These are phyloP conservation scores for Drosophila santomea DNA, from an alignment of 1,140 invertebrate genomes.

Conservation along the genomic window DNA sequence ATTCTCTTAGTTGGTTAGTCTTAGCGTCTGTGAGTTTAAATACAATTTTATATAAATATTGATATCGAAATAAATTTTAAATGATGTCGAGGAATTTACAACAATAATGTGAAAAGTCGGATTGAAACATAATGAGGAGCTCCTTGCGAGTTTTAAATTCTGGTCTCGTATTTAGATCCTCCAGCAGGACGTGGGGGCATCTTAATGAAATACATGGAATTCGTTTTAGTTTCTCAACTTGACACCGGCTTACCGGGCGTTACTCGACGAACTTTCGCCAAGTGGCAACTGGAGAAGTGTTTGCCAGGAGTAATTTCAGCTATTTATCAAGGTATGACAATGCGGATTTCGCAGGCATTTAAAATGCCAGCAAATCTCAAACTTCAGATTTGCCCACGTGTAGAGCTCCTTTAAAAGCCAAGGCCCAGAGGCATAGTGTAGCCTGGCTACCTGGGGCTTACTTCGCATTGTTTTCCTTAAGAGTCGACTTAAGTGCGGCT, in stretches of 20 bases:
- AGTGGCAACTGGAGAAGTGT: constrained; percentile 24
- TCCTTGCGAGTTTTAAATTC: background rate
- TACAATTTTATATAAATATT: background rate
- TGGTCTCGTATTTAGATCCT: background rate
- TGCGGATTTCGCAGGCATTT: constrained; percentile 69
- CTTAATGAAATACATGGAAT: constrained; percentile 34
- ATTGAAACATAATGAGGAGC: background rate
- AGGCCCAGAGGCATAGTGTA: background rate
- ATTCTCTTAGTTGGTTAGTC: no score
- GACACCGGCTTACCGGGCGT: constrained; percentile 29
- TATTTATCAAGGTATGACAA: constrained; percentile 81
- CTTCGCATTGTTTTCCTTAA: constrained; percentile 69
- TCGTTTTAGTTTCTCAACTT: constrained; percentile 40
- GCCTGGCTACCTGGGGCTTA: constrained; percentile 40
- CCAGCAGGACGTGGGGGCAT: constrained; percentile 1
- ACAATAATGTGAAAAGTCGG: background rate
- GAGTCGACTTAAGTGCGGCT: constrained; percentile 71
- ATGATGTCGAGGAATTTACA: no score
- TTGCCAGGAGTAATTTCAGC: constrained; percentile 66
- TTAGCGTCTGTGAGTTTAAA: background rate
- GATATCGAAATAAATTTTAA: no score
- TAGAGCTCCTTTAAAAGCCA: constrained; percentile 27
- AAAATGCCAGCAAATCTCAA: constrained; percentile 66
- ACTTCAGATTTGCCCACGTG: constrained; percentile 53
- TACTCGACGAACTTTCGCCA: constrained; percentile 23